Evolutionary conservation across 2,797 vertebrate species (phyloP), one percentile per base, ranked within the genome.

Genomic region (Acanthurus leucopareius): DNA sequence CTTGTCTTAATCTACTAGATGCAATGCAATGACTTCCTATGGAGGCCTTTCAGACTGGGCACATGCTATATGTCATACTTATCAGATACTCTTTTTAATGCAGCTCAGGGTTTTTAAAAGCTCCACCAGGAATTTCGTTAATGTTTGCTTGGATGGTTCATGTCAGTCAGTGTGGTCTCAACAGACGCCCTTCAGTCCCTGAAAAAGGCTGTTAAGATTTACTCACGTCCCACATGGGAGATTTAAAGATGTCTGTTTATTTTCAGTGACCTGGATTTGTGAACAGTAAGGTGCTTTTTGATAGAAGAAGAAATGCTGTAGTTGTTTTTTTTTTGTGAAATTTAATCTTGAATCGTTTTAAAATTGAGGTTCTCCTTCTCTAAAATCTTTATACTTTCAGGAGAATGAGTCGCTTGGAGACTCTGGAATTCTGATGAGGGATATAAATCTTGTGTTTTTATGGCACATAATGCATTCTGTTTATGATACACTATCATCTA

Each of bases 381-480:
- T 66, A n/a, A 1, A 7, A 70, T 48, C 35, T 52, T 70, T 48
- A 7, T 35, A 1, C 19, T 28, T 63, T 32, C 5, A 19, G 54
- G 61, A 75, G 58, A 35, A 28, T 17, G 64, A 77, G 83, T 82
- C 91, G 83, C 91, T 80, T 47, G 78, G 91, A 82, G 82, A 90
- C 82, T 81, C 78, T 75, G 85, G 74, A 47, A 87, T 82, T 49
- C 59, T 56, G 45, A 84, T 75, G 57, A 57, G 66, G 75, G 82
- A 75, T 14, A 71, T 79, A 80, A 89, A 86, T 62, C 62, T 63
- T 69, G 25, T 73, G 86, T 66, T 87, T 93, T 93, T 93, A 91
- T 85, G 73, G 51, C 69, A 52, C 48, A n/a, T 69, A 76, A 77
- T 78, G 74, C 64, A 53, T 80, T 69, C 63, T 73, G 66, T 93